These are phyloP conservation scores for Bryconaethiops microstoma DNA, from an alignment of 2,797 vertebrate genomes.

Conservation along the genomic window DNA sequence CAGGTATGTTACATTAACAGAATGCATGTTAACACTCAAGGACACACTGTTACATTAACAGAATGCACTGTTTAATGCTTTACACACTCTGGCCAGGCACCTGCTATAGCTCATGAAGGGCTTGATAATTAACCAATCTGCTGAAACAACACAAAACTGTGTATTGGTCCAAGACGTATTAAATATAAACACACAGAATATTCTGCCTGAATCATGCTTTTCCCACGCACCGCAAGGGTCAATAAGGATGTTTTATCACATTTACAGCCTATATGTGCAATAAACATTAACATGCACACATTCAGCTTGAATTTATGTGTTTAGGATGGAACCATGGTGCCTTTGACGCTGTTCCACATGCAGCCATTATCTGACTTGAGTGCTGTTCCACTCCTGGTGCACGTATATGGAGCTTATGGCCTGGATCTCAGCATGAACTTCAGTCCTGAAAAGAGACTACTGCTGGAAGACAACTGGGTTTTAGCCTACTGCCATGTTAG, in stretches of 20 bases:
- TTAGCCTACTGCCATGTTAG: slow-evolving; percentile 96
- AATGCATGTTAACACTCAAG: background rate
- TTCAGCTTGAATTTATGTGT: background rate
- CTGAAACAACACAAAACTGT: background rate
- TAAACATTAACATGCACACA: background rate
- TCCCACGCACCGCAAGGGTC: background rate
- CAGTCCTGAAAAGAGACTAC: slow-evolving; percentile 85
- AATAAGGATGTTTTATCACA: background rate
- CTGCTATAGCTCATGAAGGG: background rate
- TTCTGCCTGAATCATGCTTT: background rate
- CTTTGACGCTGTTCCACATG: slow-evolving; percentile 88
- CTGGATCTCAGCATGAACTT: slow-evolving; percentile 91
- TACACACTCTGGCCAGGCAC: too few species aligned
- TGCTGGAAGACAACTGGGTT: slow-evolving; percentile 92
- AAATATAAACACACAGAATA: slow-evolving; percentile 1
- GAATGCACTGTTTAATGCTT: background rate
- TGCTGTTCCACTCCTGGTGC: slow-evolving; percentile 85
- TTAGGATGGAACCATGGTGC: slow-evolving; percentile 89
- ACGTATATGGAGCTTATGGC: slow-evolving; percentile 96
- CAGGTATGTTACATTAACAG: slow-evolving; percentile 52
- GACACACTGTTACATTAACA: background rate
- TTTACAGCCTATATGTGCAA: background rate
- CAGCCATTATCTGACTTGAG: slow-evolving; percentile 72
- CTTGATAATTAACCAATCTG: background rate
- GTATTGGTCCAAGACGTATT: background rate